phyloP scores from a whole-genome alignment of 1,140 invertebrate genomes.

The Spodoptera frugiperda region DNA sequence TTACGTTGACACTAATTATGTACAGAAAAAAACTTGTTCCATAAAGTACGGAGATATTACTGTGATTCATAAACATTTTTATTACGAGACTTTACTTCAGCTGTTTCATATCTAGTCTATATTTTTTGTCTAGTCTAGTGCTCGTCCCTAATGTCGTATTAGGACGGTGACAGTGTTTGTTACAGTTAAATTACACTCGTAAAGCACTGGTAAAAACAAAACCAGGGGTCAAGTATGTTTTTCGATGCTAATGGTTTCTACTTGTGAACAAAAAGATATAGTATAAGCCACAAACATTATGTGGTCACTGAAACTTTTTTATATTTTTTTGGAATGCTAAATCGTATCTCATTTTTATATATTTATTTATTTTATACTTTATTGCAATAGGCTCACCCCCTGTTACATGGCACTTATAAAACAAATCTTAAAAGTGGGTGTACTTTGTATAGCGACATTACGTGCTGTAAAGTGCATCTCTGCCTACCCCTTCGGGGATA shows the following conservation, averaged over 20 bases:
- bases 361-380: no score
- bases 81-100: slow-evolving; percentile 23
- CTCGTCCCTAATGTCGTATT: background rate
- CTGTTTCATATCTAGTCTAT: slow-evolving; percentile 29
- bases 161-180: background rate
- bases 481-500: no score
- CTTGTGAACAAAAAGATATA: no score
- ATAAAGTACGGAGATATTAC: slow-evolving; percentile 21
- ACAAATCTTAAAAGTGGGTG: no score
- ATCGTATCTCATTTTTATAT: no score
- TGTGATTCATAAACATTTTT: slow-evolving; percentile 29
- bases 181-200: slow-evolving; percentile 3
- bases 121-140: slow-evolving; percentile 5
- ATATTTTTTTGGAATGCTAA: no score
- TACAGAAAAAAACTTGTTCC: slow-evolving; percentile 12
- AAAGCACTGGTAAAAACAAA: background rate
- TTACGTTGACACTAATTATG: slow-evolving; percentile 7
- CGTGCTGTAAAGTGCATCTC: no score
- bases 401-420: no score
- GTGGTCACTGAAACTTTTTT: no score
- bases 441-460: no score
- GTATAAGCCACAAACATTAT: no score
- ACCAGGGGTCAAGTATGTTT: background rate
- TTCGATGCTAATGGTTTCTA: background rate
- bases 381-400: no score